These are phyloP conservation scores for Brenthis daphne DNA, from an alignment of 2,888 invertebrate genomes.

Conservation along the genomic window DNA sequence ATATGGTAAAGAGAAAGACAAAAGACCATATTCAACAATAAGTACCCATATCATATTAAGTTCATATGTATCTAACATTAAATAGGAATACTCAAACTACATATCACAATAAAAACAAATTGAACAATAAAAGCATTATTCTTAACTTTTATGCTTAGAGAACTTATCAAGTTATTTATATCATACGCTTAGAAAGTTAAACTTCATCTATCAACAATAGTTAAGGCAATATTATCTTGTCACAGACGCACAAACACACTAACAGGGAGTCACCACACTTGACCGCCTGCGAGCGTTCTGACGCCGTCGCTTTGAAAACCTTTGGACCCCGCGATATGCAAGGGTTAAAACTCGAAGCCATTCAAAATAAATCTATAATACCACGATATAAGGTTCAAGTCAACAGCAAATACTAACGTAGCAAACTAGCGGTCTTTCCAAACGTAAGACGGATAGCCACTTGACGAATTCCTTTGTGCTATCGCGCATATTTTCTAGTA, in stretches of 20 bases:
- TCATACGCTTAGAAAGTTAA: constrained; percentile 20
- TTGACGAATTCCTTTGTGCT: constrained; percentile 73
- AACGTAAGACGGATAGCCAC: constrained; percentile 63
- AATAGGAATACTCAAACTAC: neutral
- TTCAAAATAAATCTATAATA: constrained; percentile 43
- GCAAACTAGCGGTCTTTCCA: constrained; percentile 50
- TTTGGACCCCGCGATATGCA: constrained; percentile 59
- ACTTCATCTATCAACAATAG: constrained; percentile 26
- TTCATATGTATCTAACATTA: neutral
- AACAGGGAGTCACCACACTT: constrained; percentile 75
- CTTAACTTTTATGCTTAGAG: constrained; percentile 20
- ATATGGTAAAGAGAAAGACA: too few relatives aligned
- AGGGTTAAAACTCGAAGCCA: constrained; percentile 47
- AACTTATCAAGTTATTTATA: constrained; percentile 19
- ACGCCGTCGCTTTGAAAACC: constrained; percentile 67
- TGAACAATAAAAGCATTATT: constrained; percentile 38
- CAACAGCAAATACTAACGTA: constrained; percentile 35
- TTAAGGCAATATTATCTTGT: constrained; percentile 60
- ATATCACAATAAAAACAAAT: constrained; percentile 4
- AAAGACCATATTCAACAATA: too few relatives aligned
- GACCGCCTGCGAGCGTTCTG: constrained; percentile 70
- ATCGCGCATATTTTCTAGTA: constrained; percentile 36
- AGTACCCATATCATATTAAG: too few relatives aligned
- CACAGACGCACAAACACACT: constrained; percentile 62
- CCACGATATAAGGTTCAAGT: constrained; percentile 39